These are phyloP conservation scores for Gallinago solitaria DNA, from an alignment of 2,797 vertebrate species.

Conservation along the genomic window DNA sequence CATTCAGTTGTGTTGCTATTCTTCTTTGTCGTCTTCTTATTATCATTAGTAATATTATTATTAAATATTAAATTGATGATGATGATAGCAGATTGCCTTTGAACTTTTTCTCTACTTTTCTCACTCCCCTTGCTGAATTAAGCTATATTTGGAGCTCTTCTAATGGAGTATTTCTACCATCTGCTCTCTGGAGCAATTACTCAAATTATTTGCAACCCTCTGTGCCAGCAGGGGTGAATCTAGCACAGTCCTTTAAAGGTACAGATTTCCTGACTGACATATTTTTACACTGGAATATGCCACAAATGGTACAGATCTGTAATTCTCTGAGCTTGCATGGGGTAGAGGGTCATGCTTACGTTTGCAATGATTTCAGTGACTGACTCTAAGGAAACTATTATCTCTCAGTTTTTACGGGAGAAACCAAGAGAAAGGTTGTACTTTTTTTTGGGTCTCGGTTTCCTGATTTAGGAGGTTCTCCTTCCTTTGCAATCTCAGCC, in stretches of 20 bases:
- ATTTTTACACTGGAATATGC: neutral
- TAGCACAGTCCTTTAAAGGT: neutral
- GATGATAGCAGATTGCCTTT: neutral
- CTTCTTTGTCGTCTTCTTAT: neutral
- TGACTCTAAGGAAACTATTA: neutral
- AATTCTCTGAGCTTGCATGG: neutral
- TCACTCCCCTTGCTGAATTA: neutral
- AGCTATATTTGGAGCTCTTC: neutral
- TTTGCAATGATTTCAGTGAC: neutral
- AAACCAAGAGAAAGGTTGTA: neutral
- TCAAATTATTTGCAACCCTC: constrained; percentile 30
- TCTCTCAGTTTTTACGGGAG: neutral
- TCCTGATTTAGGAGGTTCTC: neutral
- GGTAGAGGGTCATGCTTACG: neutral
- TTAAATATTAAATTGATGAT: neutral
- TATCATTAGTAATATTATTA: neutral
- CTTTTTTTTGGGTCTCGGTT: neutral
- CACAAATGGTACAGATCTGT: neutral
- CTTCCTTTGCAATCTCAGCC: neutral
- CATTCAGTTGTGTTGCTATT: neutral
- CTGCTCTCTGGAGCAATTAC: constrained; percentile 31
- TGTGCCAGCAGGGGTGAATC: neutral
- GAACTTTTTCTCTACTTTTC: neutral
- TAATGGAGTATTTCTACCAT: constrained; percentile 5
- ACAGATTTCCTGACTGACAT: neutral